A percentile compares a stretch with the other conserved stretches of the same genome.
phyloP scores from a whole-genome alignment of 2,888 invertebrate species.

The Serrognathus titanus region DNA sequence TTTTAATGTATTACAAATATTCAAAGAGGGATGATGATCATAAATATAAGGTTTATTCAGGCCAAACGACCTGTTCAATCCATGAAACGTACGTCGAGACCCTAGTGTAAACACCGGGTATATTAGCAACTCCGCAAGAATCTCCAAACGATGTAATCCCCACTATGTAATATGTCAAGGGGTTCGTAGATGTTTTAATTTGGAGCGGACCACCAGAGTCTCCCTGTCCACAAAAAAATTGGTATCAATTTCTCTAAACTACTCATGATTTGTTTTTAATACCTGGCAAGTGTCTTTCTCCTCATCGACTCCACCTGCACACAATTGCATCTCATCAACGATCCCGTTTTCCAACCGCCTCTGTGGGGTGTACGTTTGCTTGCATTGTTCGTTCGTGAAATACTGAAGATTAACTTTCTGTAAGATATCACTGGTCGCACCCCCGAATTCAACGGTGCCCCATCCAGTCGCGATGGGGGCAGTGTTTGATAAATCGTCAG shows the following conservation, averaged over 20 bases:
- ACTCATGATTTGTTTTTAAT: background rate
- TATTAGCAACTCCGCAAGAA: slow-evolving; percentile 37
- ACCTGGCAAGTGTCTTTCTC: slow-evolving; percentile 17
- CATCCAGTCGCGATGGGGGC: slow-evolving; percentile 29
- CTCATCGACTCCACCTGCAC: slow-evolving; percentile 9
- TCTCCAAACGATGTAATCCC: slow-evolving; percentile 49
- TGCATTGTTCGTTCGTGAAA: slow-evolving; percentile 19
- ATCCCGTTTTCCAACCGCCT: slow-evolving; percentile 10
- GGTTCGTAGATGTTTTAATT: slow-evolving; percentile 29
- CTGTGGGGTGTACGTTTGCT: slow-evolving; percentile 12
- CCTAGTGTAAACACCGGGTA: slow-evolving; percentile 49
- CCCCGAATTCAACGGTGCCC: slow-evolving; percentile 24
- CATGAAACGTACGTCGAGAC: slow-evolving; percentile 48
- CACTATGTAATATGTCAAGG: slow-evolving; percentile 48
- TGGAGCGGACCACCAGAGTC: slow-evolving; percentile 63
- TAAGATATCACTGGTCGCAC: slow-evolving; percentile 18
- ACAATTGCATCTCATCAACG: slow-evolving; percentile 9
- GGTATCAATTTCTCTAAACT: background rate
- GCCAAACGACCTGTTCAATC: slow-evolving; percentile 50
- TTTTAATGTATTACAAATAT: background rate
- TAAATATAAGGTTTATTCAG: slow-evolving; percentile 16
- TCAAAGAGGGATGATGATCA: background rate
- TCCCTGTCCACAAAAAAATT: slow-evolving; percentile 45
- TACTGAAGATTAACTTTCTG: slow-evolving; percentile 26
- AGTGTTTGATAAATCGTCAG: slow-evolving; percentile 3